These are phyloP conservation scores for Crenichthys baileyi DNA, from an alignment of 2,797 vertebrate genomes.

Conservation along the genomic window DNA sequence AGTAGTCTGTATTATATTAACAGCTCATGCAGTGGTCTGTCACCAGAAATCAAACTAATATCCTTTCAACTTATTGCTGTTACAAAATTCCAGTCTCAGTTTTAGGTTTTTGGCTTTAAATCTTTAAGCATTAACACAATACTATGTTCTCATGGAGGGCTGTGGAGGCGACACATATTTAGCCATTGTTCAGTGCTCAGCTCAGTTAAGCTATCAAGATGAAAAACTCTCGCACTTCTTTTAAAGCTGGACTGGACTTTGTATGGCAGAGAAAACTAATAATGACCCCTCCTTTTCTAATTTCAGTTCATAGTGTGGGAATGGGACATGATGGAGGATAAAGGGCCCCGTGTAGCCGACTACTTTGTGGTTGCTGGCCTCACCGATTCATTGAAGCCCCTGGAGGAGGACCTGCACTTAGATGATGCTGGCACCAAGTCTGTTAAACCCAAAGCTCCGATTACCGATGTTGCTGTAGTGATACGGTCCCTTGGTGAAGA, in stretches of 20 bases:
- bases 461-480: constrained; percentile 95
- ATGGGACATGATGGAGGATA: constrained; percentile 99
- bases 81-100: neutral
- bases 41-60: neutral
- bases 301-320: constrained; percentile 75
- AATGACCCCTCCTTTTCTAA: constrained; percentile 24
- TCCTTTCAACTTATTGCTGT: neutral
- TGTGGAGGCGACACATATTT: constrained; percentile 8
- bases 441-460: constrained; percentile 90
- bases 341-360: constrained; percentile 96
- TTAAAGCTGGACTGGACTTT: constrained; percentile 21
- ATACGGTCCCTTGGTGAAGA: constrained; percentile 96
- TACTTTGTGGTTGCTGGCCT: constrained; percentile 98
- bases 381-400: constrained; percentile 91
- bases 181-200: neutral
- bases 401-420: constrained; percentile 94
- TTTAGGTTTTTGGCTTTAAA: neutral
- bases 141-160: neutral
- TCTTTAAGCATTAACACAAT: neutral
- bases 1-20: neutral
- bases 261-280: constrained; percentile 36
- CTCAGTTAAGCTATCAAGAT: constrained; percentile 2
- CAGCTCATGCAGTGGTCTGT: neutral
- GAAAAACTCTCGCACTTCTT: constrained; percentile 8
- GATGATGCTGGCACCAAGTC: constrained; percentile 90